Evolutionary conservation across 2,888 invertebrate species (phyloP), one percentile per base, ranked within the genome.

Genomic region (Liopterus haemorrhoidalis): DNA sequence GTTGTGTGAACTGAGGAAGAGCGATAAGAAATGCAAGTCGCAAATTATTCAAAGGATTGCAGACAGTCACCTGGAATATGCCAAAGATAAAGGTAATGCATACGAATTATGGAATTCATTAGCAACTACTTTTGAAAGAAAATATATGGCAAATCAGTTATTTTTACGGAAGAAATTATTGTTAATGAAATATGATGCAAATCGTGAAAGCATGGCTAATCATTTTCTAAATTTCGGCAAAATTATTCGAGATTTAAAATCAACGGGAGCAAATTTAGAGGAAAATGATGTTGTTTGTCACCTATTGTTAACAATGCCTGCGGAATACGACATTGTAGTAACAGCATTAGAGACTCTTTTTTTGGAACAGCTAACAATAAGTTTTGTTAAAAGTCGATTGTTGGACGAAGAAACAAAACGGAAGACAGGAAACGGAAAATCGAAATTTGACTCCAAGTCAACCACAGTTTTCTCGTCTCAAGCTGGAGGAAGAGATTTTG

Each of bases 171-270:
- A n/a, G n/a, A n/a, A n/a, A n/a, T n/a, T n/a, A n/a, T n/a, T n/a
- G n/a, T n/a, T n/a, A n/a, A n/a, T 50, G 42, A 50, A 50, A 28
- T 46, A 38, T 16, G 41, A 51, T 37, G 16, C 39, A 5, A 25
- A 20, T 19, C n/a, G 6, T 18, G 40, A 55, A 14, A 41, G 30
- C 5, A n/a, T 54, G 8, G 32, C 24, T 11, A 38, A 32, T 5
- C 50, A 57, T 43, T 54, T 52, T 41, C 43, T 56, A 12, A 49
- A 52, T 6, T 56, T 58, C 27, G 55, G 56, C 25, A 57, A 54
- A 41, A 31, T 54, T 15, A 46, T 57, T 18, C 31, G 57, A 28
- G 55, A 54, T 18, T 39, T 58, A 11, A 38, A 49, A 12, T 45
- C 49, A 18, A 50, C 52, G 6, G 55, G 55, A n/a, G 57, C 56